These are phyloP conservation scores for Ennomos quercinarius DNA, from an alignment of 2,888 invertebrate genomes.

Conservation along the genomic window DNA sequence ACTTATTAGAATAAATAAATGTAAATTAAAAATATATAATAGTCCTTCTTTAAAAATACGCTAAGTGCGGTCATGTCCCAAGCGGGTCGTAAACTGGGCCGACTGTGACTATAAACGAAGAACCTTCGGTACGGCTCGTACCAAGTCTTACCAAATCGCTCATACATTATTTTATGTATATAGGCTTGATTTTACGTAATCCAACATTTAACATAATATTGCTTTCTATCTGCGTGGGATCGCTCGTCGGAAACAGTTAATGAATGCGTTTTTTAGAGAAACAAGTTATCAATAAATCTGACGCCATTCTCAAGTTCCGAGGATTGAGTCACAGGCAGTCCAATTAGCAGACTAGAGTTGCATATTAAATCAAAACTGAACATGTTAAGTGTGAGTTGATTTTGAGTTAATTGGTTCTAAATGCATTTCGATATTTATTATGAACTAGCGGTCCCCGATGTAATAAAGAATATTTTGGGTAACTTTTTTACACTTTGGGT, in stretches of 20 bases:
- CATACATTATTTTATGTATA: background rate
- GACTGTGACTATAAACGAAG: too few species aligned
- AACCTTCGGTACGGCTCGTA: background rate
- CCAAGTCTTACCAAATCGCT: conserved; percentile 5
- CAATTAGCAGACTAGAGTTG: conserved; percentile 12
- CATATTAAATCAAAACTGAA: conserved; percentile 7
- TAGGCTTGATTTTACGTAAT: conserved; percentile 12
- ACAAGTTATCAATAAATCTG: conserved; percentile 17
- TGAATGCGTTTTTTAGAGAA: conserved; percentile 12
- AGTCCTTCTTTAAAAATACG: too few species aligned
- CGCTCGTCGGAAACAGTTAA: conserved; percentile 15
- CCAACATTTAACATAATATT: conserved; percentile 20
- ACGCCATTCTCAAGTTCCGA: conserved; percentile 10
- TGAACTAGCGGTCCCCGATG: too few species aligned
- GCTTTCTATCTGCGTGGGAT: conserved; percentile 22
- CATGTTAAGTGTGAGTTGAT: background rate
- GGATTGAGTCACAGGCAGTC: conserved; percentile 12
- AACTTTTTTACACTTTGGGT: too few species aligned
- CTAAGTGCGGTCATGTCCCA: too few species aligned
- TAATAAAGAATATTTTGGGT: too few species aligned
- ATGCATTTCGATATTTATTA: too few species aligned
- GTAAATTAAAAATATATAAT: too few species aligned
- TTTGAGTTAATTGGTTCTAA: background rate
- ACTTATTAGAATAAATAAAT: too few species aligned
- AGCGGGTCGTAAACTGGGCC: too few species aligned